Evolutionary conservation across 2,888 invertebrate genomes (phyloP), one percentile per base, ranked within the genome.

Genomic region (Apotomis turbidana): DNA sequence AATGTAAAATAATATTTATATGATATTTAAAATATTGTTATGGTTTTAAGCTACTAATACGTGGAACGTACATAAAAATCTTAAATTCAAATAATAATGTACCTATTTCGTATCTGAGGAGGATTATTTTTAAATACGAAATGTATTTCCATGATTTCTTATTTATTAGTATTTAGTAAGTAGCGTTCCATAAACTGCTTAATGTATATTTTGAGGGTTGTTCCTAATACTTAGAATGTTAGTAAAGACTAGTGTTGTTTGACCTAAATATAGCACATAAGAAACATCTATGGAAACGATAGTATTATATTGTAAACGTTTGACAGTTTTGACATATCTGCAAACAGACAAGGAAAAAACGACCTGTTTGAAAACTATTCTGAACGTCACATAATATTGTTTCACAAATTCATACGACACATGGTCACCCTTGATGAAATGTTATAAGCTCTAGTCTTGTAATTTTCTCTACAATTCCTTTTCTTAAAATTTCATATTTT

Each of bases 1-100:
- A 91, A 89, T 93, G 93, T 93, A 93, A 92, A 90, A 87, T 91
- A 93, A 91, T 93, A 93, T 92, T 93, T 93, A 93, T 92, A 85
- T 88, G 83, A 87, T 91, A 90, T 91, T 92, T 90, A 90, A 90
- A 85, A 87, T 87, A 90, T 89, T 90, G 89, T 91, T 89, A 87
- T 84, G 82, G 83, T 75, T 80, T 74, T 85, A 83, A 86, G 84
- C 83, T 85, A 85, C 81, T 86, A 86, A 88, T 88, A 86, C 88
- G 89, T 90, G 83, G 88, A 86, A 89, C 89, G 88, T 89, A 88
- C 78, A 76, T 75, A 76, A 80, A 76, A 77, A 77, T 75, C 63
- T 64, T 61, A 66, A 55, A 57, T 67, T 68, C 68, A 68, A 68
- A 13, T 63, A 54, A 52, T 59, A 13, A 68, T 57, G 60, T 62